Percentiles rank a stretch among this genome's conserved stretches.
Evolutionary conservation across 2,888 invertebrate genomes (phyloP).

Genomic region (Caenorhabditis uteleia): DNA sequence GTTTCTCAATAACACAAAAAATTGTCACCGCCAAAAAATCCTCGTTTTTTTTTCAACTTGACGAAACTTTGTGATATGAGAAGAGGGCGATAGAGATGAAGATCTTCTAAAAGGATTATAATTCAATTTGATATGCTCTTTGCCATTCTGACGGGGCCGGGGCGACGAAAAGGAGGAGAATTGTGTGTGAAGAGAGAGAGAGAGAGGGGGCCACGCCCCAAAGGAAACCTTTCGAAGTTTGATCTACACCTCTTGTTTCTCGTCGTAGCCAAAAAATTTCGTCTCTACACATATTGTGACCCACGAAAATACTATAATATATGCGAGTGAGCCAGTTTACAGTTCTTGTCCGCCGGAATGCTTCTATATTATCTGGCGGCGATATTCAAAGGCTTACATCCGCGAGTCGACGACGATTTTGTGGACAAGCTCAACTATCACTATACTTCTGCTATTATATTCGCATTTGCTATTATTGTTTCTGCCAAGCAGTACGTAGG

Average conservation of each 20-base stretch:
- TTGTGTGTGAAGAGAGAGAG: no score
- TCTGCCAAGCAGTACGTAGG: slow-evolving; percentile 70
- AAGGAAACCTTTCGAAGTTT: slow-evolving; percentile 37
- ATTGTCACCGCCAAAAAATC: no score
- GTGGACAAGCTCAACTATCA: slow-evolving; percentile 69
- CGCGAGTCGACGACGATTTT: slow-evolving; percentile 70
- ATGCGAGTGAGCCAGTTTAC: slow-evolving; percentile 22
- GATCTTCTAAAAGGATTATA: slow-evolving; percentile 42
- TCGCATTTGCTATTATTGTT: slow-evolving; percentile 71
- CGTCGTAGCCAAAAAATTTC: slow-evolving; percentile 6
- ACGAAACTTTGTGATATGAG: no score
- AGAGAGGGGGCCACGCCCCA: slow-evolving; percentile 30
- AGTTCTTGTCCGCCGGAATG: slow-evolving; percentile 69
- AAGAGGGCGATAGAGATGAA: slow-evolving; percentile 26
- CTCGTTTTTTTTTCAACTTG: no score
- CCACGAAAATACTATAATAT: no score
- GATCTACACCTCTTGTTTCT: slow-evolving; percentile 30
- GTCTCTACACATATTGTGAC: neutral
- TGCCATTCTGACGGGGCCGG: slow-evolving; percentile 24
- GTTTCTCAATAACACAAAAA: no score
- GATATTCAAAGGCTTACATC: slow-evolving; percentile 70
- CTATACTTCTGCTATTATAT: slow-evolving; percentile 70
- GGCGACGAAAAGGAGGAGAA: no score
- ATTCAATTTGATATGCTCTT: slow-evolving; percentile 39
- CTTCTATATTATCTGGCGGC: slow-evolving; percentile 70